These are phyloP conservation scores for Oenanthe melanoleuca DNA, from an alignment of 2,113 vertebrate species.

Conservation along the genomic window DNA sequence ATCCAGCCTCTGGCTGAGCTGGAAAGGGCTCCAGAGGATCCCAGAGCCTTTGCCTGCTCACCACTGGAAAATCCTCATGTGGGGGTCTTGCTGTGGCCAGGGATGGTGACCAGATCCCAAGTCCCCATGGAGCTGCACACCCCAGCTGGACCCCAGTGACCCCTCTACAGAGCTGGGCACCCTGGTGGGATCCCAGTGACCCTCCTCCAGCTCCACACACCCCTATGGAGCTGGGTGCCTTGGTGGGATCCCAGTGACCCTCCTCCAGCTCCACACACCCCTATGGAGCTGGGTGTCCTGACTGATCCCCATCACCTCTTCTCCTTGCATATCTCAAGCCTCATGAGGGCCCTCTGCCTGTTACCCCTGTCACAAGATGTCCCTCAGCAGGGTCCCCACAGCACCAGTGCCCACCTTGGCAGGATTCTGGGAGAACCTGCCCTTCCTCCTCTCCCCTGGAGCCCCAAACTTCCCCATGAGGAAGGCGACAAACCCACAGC, in stretches of 20 bases:
- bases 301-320: background rate
- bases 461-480: background rate
- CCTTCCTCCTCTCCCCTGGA: background rate
- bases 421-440: background rate
- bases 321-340: background rate
- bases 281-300: background rate
- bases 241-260: background rate
- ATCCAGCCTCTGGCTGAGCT: background rate
- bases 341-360: accelerated
- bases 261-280: background rate
- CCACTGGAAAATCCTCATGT: background rate
- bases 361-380: background rate
- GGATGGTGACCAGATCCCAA: background rate
- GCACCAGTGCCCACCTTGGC: background rate
- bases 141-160: accelerated
- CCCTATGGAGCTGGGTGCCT: accelerated
- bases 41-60: background rate
- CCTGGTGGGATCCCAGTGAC: background rate
- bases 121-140: background rate
- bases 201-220: background rate
- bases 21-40: background rate
- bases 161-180: background rate
- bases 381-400: accelerated
- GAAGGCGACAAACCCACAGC: background rate
- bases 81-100: background rate